A percentile compares a stretch with the other conserved stretches of the same genome.
These are phyloP conservation scores for Gryllus bimaculatus DNA, from an alignment of 1,140 invertebrate species.

Conservation along the genomic window DNA sequence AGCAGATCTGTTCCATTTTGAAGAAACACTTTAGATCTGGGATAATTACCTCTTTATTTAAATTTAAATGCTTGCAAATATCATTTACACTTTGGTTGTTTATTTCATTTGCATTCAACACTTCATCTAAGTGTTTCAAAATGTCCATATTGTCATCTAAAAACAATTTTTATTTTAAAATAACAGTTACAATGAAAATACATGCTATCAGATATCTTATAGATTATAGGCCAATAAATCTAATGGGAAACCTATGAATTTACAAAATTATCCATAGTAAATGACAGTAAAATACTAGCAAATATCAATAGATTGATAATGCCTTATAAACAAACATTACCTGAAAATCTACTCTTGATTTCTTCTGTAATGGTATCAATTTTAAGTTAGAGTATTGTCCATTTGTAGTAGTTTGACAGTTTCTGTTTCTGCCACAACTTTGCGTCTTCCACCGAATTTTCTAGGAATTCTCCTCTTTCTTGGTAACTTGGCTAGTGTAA, in stretches of 20 bases:
- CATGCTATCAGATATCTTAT: too few relatives aligned
- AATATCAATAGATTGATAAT: too few relatives aligned
- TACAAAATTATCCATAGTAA: background rate
- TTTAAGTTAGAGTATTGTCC: too few relatives aligned
- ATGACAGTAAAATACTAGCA: background rate
- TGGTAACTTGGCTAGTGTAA: background rate
- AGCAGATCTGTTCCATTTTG: background rate
- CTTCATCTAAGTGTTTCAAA: background rate
- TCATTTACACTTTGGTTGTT: background rate
- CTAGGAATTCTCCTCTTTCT: background rate
- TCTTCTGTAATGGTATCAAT: too few relatives aligned
- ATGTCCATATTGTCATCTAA: background rate
- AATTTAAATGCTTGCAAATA: background rate
- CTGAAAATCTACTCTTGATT: too few relatives aligned
- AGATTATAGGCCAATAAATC: too few relatives aligned
- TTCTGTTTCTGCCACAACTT: background rate
- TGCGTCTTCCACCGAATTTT: background rate
- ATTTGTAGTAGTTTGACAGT: too few relatives aligned
- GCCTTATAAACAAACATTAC: too few relatives aligned
- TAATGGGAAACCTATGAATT: too few relatives aligned
- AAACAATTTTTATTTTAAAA: background rate
- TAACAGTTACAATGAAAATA: too few relatives aligned
- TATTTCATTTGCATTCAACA: background rate
- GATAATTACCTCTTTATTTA: background rate
- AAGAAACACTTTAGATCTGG: background rate